A percentile compares a stretch with the other conserved stretches of the same genome.
Conservation (phyloP, 2,797 vertebrate genomes). For the Cephalopachus bancanus region DNA sequence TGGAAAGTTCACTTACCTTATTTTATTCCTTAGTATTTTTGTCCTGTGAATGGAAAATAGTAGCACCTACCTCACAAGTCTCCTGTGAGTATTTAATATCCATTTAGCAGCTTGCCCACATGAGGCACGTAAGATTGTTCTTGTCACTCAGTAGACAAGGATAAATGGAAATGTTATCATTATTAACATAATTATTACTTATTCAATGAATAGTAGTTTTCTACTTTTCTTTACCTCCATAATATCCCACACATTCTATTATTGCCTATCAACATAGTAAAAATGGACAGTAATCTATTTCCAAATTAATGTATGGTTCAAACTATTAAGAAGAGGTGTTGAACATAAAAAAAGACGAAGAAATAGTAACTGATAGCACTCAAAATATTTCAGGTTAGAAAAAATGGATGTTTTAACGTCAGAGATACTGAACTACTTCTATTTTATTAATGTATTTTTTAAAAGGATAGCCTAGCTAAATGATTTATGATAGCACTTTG, state of each 20-base stretch:
- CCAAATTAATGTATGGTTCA: slow-evolving; percentile 44
- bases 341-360: slow-evolving; percentile 29
- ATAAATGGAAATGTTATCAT: slow-evolving; percentile 8
- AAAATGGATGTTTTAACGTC: slow-evolving; percentile 49
- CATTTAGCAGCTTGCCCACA: neutral
- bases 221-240: neutral
- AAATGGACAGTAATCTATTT: slow-evolving; percentile 20
- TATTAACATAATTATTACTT: slow-evolving; percentile 34
- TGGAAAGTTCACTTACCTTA: neutral
- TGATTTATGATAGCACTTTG: slow-evolving; percentile 78
- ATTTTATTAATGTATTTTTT: slow-evolving; percentile 68
- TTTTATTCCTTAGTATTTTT: neutral
- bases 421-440: slow-evolving; percentile 40
- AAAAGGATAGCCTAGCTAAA: slow-evolving; percentile 55
- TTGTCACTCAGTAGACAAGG: neutral
- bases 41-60: neutral
- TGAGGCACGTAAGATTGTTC: neutral
- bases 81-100: neutral
- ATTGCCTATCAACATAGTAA: slow-evolving; percentile 23
- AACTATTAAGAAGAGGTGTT: neutral
- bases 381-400: slow-evolving; percentile 62
- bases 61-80: neutral
- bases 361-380: slow-evolving; percentile 1
- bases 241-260: neutral
- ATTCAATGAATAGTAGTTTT: slow-evolving; percentile 7